Evolutionary conservation across 2,797 vertebrate genomes (phyloP).

Genomic region (Gymnocypris eckloni): DNA sequence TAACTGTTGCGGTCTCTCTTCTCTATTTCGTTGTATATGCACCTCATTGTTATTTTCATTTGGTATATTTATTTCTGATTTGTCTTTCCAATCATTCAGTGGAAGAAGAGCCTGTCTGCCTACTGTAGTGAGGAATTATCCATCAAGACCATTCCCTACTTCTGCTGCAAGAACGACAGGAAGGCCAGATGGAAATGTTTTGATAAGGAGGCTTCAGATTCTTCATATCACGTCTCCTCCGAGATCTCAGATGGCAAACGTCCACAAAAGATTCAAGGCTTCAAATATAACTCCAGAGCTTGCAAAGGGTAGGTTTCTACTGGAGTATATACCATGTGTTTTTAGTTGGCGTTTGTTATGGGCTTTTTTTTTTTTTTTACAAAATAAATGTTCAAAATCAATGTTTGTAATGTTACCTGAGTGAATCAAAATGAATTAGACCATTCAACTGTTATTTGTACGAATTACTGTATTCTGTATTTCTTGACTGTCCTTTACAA

Average conservation of each 20-base stretch:
- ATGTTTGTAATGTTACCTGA: neutral
- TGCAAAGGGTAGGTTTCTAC: constrained; percentile 39
- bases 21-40: neutral
- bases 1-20: neutral
- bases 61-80: neutral
- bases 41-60: neutral
- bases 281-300: constrained; percentile 67
- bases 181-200: constrained; percentile 69
- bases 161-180: constrained; percentile 69
- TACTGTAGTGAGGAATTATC: constrained; percentile 71
- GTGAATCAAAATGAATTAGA: neutral
- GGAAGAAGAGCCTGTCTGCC: constrained; percentile 66
- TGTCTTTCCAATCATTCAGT: constrained; percentile 66
- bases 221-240: constrained; percentile 66
- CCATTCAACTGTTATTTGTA: neutral
- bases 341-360: neutral
- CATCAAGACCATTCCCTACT: constrained; percentile 59
- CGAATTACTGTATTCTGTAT: neutral
- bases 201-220: constrained; percentile 60
- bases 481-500: neutral
- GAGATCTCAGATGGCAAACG: constrained; percentile 25
- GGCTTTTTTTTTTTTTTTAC: too few relatives aligned
- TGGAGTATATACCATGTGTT: neutral
- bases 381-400: too few relatives aligned
- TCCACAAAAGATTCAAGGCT: constrained; percentile 35